phyloP scores from a whole-genome alignment of 92 coral and sea anemone genomes.

The Plumapathes pennacea region DNA sequence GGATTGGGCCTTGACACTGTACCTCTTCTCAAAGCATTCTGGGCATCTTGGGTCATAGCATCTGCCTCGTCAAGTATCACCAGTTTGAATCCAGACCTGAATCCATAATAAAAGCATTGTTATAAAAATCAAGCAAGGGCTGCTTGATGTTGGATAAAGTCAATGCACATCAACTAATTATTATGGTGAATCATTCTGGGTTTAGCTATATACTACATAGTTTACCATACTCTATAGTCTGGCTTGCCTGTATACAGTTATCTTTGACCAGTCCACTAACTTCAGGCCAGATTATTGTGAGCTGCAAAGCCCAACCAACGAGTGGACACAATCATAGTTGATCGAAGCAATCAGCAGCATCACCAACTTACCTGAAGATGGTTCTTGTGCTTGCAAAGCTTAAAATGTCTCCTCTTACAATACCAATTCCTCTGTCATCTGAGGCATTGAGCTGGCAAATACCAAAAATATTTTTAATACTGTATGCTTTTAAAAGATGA shows the following conservation, averaged over 20 bases:
- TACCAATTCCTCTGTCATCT: conserved; percentile 99
- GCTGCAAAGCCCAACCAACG: too few species aligned
- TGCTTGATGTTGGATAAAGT: too few species aligned
- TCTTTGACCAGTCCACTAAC: too few species aligned
- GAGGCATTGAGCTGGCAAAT: conserved; percentile 88
- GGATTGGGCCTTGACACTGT: neutral
- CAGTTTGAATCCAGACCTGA: conserved; percentile 91
- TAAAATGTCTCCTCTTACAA: conserved; percentile 85
- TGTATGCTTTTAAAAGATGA: neutral
- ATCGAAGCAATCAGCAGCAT: too few species aligned
- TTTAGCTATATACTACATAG: too few species aligned
- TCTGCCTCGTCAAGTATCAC: conserved; percentile 98
- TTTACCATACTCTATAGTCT: too few species aligned
- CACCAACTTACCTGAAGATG: conserved; percentile 83
- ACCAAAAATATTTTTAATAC: neutral
- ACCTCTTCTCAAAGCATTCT: conserved; percentile 98
- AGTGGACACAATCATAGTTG: too few species aligned
- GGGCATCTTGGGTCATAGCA: conserved; percentile 99
- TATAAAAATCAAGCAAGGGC: neutral
- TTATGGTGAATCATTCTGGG: too few species aligned
- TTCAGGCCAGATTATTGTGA: too few species aligned
- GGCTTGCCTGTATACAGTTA: too few species aligned
- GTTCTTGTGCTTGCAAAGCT: conserved; percentile 99
- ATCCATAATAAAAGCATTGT: neutral
- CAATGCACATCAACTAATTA: too few species aligned